Conservation (phyloP, 2,888 invertebrate species). For the Byasa hedistus region DNA sequence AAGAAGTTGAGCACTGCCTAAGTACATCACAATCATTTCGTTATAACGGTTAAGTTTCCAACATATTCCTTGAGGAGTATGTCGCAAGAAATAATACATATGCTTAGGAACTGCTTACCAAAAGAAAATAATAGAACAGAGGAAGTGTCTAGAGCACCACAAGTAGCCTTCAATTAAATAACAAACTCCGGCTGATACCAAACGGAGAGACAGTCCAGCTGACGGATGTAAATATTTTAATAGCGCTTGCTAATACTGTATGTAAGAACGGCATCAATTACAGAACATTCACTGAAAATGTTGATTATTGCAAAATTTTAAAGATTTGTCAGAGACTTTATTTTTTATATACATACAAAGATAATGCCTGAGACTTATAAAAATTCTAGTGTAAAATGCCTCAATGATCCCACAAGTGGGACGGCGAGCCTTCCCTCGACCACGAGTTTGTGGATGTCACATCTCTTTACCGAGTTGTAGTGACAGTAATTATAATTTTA, state of each 20-base stretch:
- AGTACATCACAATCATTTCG: constrained; percentile 36
- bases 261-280: not conserved
- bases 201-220: not conserved
- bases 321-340: too few species aligned
- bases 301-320: too few species aligned
- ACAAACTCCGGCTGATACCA: not conserved
- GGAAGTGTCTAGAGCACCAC: constrained; percentile 21
- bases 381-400: too few species aligned
- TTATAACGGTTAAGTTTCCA: constrained; percentile 13
- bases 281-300: not conserved
- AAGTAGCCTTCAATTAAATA: not conserved
- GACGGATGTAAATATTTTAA: not conserved
- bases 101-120: constrained; percentile 29
- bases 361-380: too few species aligned
- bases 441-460: too few species aligned
- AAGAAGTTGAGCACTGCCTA: constrained; percentile 35
- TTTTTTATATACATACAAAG: too few species aligned
- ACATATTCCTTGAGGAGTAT: constrained; percentile 14
- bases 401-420: too few species aligned
- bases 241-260: not conserved
- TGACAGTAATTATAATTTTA: too few species aligned
- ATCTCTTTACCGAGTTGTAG: too few species aligned
- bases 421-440: too few species aligned
- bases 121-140: constrained; percentile 15
- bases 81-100: constrained; percentile 21